Base-by-base conservation (phyloP, 2,888 invertebrate species). In the Drosophila villosipedis region DNA sequence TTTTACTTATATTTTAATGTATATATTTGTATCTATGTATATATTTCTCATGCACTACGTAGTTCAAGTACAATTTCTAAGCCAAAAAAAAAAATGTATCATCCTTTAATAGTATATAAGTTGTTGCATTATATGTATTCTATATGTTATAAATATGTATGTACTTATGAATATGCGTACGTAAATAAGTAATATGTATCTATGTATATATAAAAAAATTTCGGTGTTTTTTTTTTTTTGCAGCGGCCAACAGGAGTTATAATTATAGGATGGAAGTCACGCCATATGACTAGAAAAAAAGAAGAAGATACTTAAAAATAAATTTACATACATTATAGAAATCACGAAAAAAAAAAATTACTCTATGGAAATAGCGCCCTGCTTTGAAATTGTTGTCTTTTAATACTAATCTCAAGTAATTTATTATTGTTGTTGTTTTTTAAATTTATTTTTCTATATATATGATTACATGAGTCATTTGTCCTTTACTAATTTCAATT, bases 81-180 rank as follows among this genome's bases (percentile, higher is more conserved):
- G 71, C 79, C 43, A 58, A 84, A 84, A 81, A 80, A 73, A 73
- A 72, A 67, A 43, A 35, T 16, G 0, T 16, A 52, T 64, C 19
- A 22, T 77, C 31, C n/a, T 37, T 61, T 50, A 50, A 55, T 82
- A 69, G 31, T 68, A 53, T 33, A 53, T 65, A 62, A 59, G n/a
- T 55, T 41, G 19, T 55, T 28, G 35, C 55, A 28, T 37, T 41
- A 37, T 58, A 33, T 70, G 66, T 59, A 59, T 62, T 73, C 35
- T 73, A 52, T 60, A 49, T 69, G 67, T 35, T 68, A 52, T 66
- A 28, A 37, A 55, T 72, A 63, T 60, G 31, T 66, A 52, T 67
- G 41, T 47, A 61, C 66, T 62, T 68, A 35, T 62, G 19, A 67
- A 68, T 72, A 25, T 69, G 50, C 31, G 54, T 64, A 49, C 33